phyloP scores from a whole-genome alignment of 2,113 vertebrate genomes.

The Psophia crepitans region DNA sequence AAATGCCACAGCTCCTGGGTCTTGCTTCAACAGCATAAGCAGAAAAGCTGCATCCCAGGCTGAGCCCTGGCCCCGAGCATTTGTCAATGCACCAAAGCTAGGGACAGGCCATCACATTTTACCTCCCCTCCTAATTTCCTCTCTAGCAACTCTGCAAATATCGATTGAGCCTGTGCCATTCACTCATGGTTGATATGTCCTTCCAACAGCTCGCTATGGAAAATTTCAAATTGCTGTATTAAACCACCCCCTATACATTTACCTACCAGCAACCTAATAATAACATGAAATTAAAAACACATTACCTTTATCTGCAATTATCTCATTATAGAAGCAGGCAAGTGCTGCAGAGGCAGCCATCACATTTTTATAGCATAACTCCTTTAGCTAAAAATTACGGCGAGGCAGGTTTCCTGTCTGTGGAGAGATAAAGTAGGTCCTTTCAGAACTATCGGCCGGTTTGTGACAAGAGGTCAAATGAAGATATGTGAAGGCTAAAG shows the following conservation, averaged over 20 bases:
- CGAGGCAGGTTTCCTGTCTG: neutral
- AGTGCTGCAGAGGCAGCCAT: neutral
- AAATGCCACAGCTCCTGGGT: neutral
- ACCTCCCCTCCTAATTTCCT: neutral
- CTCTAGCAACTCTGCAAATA: neutral
- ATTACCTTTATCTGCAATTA: slow-evolving; percentile 48
- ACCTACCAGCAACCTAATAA: slow-evolving; percentile 6
- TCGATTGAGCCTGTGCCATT: neutral
- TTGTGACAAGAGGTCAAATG: neutral
- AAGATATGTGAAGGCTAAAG: neutral
- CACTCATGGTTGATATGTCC: neutral
- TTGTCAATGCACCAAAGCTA: neutral
- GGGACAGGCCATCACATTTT: neutral
- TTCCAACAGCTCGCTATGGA: neutral
- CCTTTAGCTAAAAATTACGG: neutral
- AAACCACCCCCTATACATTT: slow-evolving; percentile 8
- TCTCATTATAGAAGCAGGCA: neutral
- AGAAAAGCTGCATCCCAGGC: neutral
- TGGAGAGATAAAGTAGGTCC: neutral
- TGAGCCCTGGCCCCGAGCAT: neutral
- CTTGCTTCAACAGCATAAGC: neutral
- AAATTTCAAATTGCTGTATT: slow-evolving; percentile 19
- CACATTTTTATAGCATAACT: neutral
- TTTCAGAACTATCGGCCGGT: neutral
- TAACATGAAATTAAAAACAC: slow-evolving; percentile 23